Evolutionary conservation across 2,888 invertebrate genomes (phyloP), one percentile per base, ranked within the genome.

Genomic region (Antitype chi): DNA sequence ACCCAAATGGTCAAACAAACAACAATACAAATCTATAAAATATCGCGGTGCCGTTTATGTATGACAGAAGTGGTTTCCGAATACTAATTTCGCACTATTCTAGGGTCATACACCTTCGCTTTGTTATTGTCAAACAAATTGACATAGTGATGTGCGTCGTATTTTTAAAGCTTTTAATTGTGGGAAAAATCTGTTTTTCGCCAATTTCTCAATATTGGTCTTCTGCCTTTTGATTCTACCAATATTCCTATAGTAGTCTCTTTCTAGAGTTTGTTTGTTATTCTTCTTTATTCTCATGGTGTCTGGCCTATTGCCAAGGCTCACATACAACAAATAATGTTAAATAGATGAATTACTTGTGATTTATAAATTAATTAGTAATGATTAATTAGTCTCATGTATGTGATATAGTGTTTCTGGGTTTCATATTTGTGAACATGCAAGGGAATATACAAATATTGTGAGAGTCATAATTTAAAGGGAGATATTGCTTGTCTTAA

Each of bases 11-110:
- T 70, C 70, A 80, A 78, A 69, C 69, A 80, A 74, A 86, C 77
- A 82, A 82, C 71, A 80, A 88, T 81, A 88, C 82, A 69, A 78
- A 72, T 73, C 62, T 75, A 71, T 82, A 79, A 74, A 78, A 76
- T 62, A 70, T 57, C 60, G 75, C 84, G 81, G 75, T 76, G 55
- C 74, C 80, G 59, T 77, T 70, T 84, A 78, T 63, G 81, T 84
- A 74, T 78, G 64, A 76, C 75, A 77, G 63, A 75, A 82, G 74
- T 71, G 80, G 76, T 81, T 70, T 79, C 72, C 82, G 85, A 86
- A 87, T 82, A 84, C 87, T 74, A 86, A 89, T 89, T 83, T 77
- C 78, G 78, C 78, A 76, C 70, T 82, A 80, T 82, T 84, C 81
- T 80, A 79, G 85, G 87, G 82, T 88, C 85, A 77, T 82, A 83